phyloP scores from a whole-genome alignment of 2,113 vertebrate species.

The Pavo muticus region DNA sequence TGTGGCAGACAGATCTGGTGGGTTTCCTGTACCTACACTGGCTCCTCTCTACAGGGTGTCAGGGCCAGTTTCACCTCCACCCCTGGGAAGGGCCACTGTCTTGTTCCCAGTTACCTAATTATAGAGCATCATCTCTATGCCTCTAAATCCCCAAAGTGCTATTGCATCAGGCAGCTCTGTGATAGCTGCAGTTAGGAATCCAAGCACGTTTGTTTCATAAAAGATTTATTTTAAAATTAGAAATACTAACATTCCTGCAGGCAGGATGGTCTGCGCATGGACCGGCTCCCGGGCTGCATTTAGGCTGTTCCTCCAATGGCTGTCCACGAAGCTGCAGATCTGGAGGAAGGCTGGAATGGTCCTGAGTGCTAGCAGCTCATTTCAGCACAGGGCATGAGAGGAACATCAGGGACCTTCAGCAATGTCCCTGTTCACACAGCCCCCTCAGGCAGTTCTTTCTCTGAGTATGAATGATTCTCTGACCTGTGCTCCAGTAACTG shows the following conservation, averaged over 20 bases:
- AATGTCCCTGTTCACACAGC: neutral
- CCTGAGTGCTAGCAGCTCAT: neutral
- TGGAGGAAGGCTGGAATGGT: neutral
- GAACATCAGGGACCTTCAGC: neutral
- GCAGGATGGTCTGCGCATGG: neutral
- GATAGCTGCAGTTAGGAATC: neutral
- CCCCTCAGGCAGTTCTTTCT: neutral
- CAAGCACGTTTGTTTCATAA: neutral
- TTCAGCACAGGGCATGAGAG: accelerated
- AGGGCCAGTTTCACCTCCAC: neutral
- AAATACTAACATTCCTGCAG: neutral
- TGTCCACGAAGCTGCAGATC: neutral
- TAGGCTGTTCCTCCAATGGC: neutral
- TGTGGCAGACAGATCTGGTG: neutral
- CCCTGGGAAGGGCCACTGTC: neutral
- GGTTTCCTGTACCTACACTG: neutral
- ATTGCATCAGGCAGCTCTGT: neutral
- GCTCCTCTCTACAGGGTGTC: accelerated
- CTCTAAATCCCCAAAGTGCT: neutral
- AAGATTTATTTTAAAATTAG: conserved; percentile 46
- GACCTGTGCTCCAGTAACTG: neutral
- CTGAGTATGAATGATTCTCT: neutral
- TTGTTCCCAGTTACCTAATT: neutral
- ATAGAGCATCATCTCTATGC: neutral
- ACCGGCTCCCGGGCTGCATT: neutral